Base-by-base conservation (phyloP, 2,888 invertebrate species). In the Paralinhomoeus sp. region DNA sequence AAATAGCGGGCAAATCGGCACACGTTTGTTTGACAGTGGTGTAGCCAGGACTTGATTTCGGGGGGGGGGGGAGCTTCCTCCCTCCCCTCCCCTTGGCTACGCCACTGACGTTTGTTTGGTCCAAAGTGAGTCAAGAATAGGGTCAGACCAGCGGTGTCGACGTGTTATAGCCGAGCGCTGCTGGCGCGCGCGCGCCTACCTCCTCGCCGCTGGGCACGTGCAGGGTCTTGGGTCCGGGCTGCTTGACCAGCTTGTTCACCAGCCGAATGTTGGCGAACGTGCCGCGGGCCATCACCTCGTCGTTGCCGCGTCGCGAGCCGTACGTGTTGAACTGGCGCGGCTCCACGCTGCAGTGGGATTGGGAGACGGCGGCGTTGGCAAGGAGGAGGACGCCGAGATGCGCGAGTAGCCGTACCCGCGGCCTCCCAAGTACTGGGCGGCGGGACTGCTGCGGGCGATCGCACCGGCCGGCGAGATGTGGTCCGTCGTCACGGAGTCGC, bases 381-480 rank as follows among this genome's bases (percentile, higher is more conserved):
- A 31, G 15, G 15, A 12, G 31, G 31, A 7, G 31, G 15, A 31
- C 15, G 15, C 9, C 31, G 31, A 12, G 31, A 31, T 31, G 31
- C 9, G 15, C 9, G 9, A 7, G 9, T 31, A 31, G 31, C 15
- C 9, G 9, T 31, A 15, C 78, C 78, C 79, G 54, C 72, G 71
- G 24, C 55, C 45, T 15, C 76, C 73, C 17, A 87, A 67, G 64
- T 75, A 83, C 58, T 81, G 69, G 0, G 82, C 83, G 0, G 93
- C 91, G 0, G 91, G 79, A 43, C 87, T 87, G 63, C 79, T 87
- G 44, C 89, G 71, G 0, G 91, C 83, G 57, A 97, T 97, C 46
- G 87, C 84, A 3, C 93, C 93, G 21, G 93, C 93, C 0, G 93
- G 93, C 2, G 89, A 89, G 50, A 97, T 97, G 66, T 93, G 93